A percentile compares a stretch with the other conserved stretches of the same genome.
phyloP scores from a whole-genome alignment of 1,140 invertebrate genomes.

The Pseudomyrmex dendroicus region DNA sequence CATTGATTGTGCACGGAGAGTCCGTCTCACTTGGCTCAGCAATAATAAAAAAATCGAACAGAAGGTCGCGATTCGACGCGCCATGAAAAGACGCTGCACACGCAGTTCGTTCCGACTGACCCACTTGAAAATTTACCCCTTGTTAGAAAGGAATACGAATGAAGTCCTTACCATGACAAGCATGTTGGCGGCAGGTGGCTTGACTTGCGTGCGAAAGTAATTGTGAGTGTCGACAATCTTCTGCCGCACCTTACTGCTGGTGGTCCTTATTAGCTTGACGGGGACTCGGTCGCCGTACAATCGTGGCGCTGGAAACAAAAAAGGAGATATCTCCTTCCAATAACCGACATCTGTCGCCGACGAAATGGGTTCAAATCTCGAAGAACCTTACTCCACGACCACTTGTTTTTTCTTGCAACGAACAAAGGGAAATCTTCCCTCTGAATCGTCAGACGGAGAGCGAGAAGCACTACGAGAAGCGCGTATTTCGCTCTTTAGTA shows the following conservation, averaged over 20 bases:
- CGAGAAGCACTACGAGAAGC: background rate
- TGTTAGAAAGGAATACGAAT: conserved; percentile 22
- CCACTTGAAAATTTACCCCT: background rate
- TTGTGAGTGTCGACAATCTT: conserved; percentile 92
- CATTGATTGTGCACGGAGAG: too few species aligned
- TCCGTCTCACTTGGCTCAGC: too few species aligned
- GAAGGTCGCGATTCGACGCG: background rate
- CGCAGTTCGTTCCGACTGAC: background rate
- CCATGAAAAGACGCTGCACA: background rate
- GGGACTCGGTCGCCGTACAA: conserved; percentile 88
- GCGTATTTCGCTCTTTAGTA: background rate
- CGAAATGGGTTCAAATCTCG: background rate
- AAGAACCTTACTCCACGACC: background rate
- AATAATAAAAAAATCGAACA: background rate
- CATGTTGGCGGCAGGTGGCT: conserved; percentile 92
- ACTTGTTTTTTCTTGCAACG: background rate
- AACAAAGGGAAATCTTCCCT: background rate
- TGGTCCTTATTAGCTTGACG: conserved; percentile 86
- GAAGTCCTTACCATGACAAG: conserved; percentile 88
- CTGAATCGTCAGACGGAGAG: background rate
- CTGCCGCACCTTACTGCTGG: conserved; percentile 87
- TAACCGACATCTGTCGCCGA: conserved; percentile 65
- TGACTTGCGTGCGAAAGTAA: conserved; percentile 90
- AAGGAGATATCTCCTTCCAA: conserved; percentile 47
- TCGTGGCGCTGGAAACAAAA: conserved; percentile 84